These are phyloP conservation scores for Drosophila tripunctata DNA, from an alignment of 2,888 invertebrate genomes.

Conservation along the genomic window DNA sequence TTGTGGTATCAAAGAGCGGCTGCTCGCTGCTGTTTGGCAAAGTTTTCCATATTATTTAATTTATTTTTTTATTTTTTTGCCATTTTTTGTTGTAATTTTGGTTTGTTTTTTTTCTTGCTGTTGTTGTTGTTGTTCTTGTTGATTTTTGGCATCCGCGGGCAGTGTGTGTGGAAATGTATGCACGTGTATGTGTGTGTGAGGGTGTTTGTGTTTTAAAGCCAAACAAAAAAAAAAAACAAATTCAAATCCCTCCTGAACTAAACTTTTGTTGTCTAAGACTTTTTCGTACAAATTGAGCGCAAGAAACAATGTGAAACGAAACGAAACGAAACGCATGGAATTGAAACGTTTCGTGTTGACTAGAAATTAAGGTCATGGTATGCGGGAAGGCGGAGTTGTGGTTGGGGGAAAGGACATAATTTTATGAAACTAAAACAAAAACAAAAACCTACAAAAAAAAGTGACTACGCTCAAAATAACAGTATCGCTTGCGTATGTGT, in stretches of 20 bases:
- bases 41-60: not conserved
- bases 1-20: slow-evolving; percentile 26
- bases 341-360: slow-evolving; percentile 43
- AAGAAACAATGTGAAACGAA: slow-evolving; percentile 17
- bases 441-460: slow-evolving; percentile 32
- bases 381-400: not conserved
- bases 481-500: slow-evolving; percentile 32
- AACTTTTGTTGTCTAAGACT: slow-evolving; percentile 17
- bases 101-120: too few species aligned
- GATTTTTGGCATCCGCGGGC: slow-evolving; percentile 40
- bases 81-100: not conserved
- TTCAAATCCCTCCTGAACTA: too few species aligned
- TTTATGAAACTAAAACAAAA: slow-evolving; percentile 19
- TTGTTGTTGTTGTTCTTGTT: slow-evolving; percentile 18
- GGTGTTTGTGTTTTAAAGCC: not conserved
- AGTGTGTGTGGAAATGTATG: slow-evolving; percentile 15
- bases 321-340: slow-evolving; percentile 25
- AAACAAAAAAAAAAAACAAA: slow-evolving; percentile 29
- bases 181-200: slow-evolving; percentile 14
- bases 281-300: slow-evolving; percentile 38
- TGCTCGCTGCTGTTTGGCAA: slow-evolving; percentile 16
- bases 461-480: slow-evolving; percentile 43
- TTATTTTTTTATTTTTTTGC: not conserved
- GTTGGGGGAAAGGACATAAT: not conserved
- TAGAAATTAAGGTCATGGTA: slow-evolving; percentile 22